phyloP scores from a whole-genome alignment of 1,140 invertebrate species.

The Eulimnadia texana region DNA sequence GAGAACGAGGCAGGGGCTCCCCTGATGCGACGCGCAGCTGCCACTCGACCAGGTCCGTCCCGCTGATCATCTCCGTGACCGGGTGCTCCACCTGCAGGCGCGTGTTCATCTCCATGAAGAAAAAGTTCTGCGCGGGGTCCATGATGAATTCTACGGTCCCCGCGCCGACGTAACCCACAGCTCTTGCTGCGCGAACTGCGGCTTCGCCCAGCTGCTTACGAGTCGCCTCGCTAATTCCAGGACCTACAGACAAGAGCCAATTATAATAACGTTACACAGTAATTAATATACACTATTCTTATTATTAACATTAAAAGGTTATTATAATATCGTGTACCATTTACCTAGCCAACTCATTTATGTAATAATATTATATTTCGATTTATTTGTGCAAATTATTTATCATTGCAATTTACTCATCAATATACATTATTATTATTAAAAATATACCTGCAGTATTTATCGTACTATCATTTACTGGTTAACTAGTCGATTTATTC shows the following conservation, averaged over 20 bases:
- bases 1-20: slow-evolving; percentile 60
- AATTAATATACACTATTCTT: no score
- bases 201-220: slow-evolving; percentile 66
- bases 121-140: slow-evolving; percentile 72
- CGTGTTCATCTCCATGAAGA: slow-evolving; percentile 99
- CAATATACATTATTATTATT: no score
- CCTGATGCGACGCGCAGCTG: slow-evolving; percentile 73
- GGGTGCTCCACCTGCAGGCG: slow-evolving; percentile 90
- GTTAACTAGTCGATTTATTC: no score
- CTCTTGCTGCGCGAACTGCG: slow-evolving; percentile 76
- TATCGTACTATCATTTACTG: no score
- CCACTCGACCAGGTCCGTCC: slow-evolving; percentile 91
- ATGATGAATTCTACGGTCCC: slow-evolving; percentile 93
- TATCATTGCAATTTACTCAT: no score
- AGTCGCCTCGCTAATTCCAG: slow-evolving; percentile 60
- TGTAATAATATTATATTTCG: neutral
- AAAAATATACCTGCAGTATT: no score
- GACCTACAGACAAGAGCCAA: slow-evolving; percentile 33
- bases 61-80: slow-evolving; percentile 94
- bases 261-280: no score
- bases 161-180: slow-evolving; percentile 89
- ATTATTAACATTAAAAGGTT: no score
- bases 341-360: neutral
- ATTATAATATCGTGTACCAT: neutral
- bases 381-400: neutral